A percentile compares a stretch with the other conserved stretches of the same genome.
These are phyloP conservation scores for Eupithecia inturbata DNA, from an alignment of 2,888 invertebrate genomes.

Conservation along the genomic window DNA sequence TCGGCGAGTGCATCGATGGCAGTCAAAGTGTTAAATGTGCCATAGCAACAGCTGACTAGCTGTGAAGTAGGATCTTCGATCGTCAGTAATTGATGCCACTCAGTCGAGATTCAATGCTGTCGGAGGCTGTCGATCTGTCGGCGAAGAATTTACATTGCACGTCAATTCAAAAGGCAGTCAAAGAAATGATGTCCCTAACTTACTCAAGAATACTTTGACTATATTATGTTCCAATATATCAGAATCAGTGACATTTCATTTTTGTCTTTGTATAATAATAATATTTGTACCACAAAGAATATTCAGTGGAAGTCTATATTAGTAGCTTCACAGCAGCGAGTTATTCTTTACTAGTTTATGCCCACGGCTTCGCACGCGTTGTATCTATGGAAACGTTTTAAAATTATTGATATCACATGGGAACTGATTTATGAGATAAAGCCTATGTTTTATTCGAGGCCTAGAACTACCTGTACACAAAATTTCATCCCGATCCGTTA, in stretches of 20 bases:
- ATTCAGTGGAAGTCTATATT: not conserved
- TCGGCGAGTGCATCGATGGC: no score
- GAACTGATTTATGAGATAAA: no score
- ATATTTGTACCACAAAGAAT: not conserved
- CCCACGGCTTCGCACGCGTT: no score
- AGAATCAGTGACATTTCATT: not conserved
- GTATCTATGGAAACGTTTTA: no score
- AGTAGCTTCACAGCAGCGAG: not conserved
- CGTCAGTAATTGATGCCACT: not conserved
- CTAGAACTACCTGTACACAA: no score
- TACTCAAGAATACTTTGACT: not conserved
- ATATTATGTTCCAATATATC: not conserved
- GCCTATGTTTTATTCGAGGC: no score
- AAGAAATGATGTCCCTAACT: not conserved
- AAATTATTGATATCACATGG: no score
- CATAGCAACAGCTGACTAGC: not conserved
- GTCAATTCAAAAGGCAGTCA: constrained; percentile 3
- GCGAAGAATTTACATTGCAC: constrained; percentile 7
- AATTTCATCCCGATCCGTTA: no score
- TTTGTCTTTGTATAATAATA: not conserved
- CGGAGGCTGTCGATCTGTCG: constrained; percentile 16
- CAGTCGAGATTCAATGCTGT: constrained; percentile 3
- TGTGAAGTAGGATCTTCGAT: not conserved
- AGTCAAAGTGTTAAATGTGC: no score
- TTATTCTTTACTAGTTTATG: no score